A percentile compares a stretch with the other conserved stretches of the same genome.
phyloP scores from a whole-genome alignment of 2,113 vertebrate genomes.

The Peromyscus polionotus region DNA sequence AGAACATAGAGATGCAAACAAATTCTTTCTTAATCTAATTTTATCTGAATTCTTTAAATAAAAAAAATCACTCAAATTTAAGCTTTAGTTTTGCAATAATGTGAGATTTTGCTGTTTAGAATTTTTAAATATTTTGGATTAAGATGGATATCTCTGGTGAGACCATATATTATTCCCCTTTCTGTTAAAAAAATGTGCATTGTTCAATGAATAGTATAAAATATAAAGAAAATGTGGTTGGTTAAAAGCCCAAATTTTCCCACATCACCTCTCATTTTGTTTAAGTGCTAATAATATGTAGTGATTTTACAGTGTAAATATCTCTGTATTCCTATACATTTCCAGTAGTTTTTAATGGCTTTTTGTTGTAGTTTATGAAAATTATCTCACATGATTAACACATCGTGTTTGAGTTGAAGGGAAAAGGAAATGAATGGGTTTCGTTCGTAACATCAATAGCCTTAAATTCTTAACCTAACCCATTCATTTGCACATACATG shows the following conservation, averaged over 20 bases:
- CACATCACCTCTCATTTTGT: slow-evolving; percentile 53
- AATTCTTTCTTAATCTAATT: background rate
- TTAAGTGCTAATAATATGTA: background rate
- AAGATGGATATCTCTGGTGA: slow-evolving; percentile 33
- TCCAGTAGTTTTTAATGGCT: background rate
- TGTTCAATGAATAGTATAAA: slow-evolving; percentile 32
- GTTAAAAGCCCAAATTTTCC: slow-evolving; percentile 48
- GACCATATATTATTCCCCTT: slow-evolving; percentile 16
- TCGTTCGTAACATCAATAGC: fast-evolving
- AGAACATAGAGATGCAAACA: background rate
- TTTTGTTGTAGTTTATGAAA: slow-evolving; percentile 21
- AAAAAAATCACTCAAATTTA: slow-evolving; percentile 41
- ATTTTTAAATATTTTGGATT: slow-evolving; percentile 12
- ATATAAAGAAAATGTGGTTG: slow-evolving; percentile 47
- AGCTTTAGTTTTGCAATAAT: slow-evolving; percentile 38
- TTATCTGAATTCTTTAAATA: slow-evolving; percentile 24
- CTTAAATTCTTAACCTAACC: slow-evolving; percentile 34
- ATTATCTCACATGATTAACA: background rate
- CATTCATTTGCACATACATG: background rate
- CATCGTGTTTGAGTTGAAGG: slow-evolving; percentile 38
- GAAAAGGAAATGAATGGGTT: background rate
- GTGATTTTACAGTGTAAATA: slow-evolving; percentile 46
- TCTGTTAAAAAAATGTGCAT: background rate
- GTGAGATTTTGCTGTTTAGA: slow-evolving; percentile 24
- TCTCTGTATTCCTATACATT: slow-evolving; percentile 12